Base-by-base conservation (phyloP, 2,797 vertebrate species). In the Acanthurus lineatus region DNA sequence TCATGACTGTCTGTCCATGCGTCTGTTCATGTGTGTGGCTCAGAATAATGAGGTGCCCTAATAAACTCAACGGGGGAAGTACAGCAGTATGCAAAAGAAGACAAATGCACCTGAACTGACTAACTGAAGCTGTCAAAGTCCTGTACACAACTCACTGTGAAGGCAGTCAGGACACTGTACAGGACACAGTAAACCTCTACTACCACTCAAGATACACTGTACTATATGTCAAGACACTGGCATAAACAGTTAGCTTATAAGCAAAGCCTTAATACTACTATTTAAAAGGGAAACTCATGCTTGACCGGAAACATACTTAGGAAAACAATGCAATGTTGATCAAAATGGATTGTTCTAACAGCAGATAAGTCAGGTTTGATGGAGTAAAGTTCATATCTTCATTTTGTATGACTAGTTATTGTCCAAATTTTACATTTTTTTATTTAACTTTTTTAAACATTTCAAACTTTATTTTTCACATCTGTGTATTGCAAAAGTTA, bases 31-130 rank as follows among this genome's bases (percentile, higher is more conserved):
- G 47, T 66, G 57, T 45, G 69, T 59, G 57, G 6, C 22, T 32
- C 48, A 58, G 48, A 60, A 53, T 45, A 22, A 48, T 47, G 52
- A 22, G 47, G 61, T 19, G 35, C 17, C 28, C 48, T 73, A 62
- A 74, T 52, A 48, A 63, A 79, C 76, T 54, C 75, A 67, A 79
- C 14, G 58, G 61, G 14, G 38, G 38, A 77, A 49, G 54, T 45
- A 44, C 48, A 60, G 57, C 62, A 22, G 48, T 19, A 81, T 52
- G 28, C 28, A 32, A 73, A 64, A 69, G 57, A 58, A 35, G 58
- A 85, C 76, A 73, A 32, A 69, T 35, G 56, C 32, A 44, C 69
- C 61, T 68, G 57, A 58, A 45, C 17, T 48, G 4, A 9, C 42
- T 60, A 58, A 45, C 17, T 48, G 4, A 9, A 59, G 57, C 38